Conservation (phyloP, 2,113 vertebrate genomes). For the Centrocercus urophasianus region DNA sequence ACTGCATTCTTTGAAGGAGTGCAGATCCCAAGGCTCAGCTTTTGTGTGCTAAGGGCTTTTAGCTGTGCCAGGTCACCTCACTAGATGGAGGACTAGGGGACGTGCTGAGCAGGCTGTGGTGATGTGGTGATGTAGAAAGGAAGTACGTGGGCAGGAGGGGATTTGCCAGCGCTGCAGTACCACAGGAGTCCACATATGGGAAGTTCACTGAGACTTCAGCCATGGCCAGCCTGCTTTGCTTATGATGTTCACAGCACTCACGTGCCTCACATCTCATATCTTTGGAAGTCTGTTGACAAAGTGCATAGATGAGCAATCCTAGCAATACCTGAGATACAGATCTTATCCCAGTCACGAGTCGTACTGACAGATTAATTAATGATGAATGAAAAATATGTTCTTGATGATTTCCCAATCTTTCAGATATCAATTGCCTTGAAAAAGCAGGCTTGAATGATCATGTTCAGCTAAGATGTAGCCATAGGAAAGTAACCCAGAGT, state of each 20-base stretch:
- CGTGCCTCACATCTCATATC: rapidly evolving
- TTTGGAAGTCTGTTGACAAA: neutral
- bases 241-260: neutral
- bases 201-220: neutral
- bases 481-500: neutral
- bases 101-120: neutral
- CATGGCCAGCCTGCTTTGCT: neutral
- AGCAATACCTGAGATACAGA: neutral
- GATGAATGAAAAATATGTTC: neutral
- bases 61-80: neutral
- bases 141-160: neutral
- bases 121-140: rapidly evolving
- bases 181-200: neutral
- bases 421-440: neutral
- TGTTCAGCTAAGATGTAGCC: neutral
- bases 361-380: neutral
- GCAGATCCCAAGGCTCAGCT: neutral
- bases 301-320: neutral
- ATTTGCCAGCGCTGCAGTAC: neutral
- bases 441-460: neutral
- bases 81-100: neutral
- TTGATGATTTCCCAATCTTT: neutral
- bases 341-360: neutral
- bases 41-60: neutral
- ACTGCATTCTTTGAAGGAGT: neutral